Evolutionary conservation across 2,797 vertebrate species (phyloP).

Genomic region (Tokudaia tokunoshimensis): DNA sequence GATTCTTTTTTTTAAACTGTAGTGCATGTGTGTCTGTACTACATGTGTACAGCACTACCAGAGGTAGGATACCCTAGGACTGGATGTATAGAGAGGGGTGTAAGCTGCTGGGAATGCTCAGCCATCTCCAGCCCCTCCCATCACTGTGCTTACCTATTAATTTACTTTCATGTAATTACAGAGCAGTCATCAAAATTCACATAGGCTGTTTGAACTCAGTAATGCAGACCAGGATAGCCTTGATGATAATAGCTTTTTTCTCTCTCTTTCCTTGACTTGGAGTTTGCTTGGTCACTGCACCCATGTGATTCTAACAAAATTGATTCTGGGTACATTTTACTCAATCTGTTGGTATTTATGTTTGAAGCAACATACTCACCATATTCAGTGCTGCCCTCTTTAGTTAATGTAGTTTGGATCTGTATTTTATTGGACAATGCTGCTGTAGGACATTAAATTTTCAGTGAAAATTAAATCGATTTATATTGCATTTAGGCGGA

Average conservation of each 20-base stretch:
- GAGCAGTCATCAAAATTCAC: neutral
- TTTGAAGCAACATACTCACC: neutral
- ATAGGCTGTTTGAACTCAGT: neutral
- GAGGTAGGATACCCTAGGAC: too few species aligned
- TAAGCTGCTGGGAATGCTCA: neutral
- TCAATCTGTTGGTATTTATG: neutral
- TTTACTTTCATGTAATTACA: neutral
- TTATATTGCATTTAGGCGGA: constrained; percentile 41
- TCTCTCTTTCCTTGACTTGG: neutral
- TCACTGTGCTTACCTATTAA: neutral
- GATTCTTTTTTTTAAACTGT: neutral
- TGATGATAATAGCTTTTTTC: neutral
- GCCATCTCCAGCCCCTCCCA: neutral
- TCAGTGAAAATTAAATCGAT: constrained; percentile 25
- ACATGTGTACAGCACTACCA: neutral
- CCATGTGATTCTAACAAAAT: constrained; percentile 23
- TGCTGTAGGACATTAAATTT: constrained; percentile 27
- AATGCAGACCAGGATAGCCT: neutral
- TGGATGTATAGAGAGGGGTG: neutral
- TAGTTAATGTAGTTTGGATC: neutral
- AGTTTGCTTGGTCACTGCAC: neutral
- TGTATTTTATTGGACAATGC: neutral
- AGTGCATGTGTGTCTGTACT: neutral
- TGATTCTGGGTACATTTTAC: neutral
- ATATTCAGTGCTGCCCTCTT: neutral